Base-by-base conservation (phyloP, 2,113 vertebrate genomes). In the Dasyornis broadbenti region DNA sequence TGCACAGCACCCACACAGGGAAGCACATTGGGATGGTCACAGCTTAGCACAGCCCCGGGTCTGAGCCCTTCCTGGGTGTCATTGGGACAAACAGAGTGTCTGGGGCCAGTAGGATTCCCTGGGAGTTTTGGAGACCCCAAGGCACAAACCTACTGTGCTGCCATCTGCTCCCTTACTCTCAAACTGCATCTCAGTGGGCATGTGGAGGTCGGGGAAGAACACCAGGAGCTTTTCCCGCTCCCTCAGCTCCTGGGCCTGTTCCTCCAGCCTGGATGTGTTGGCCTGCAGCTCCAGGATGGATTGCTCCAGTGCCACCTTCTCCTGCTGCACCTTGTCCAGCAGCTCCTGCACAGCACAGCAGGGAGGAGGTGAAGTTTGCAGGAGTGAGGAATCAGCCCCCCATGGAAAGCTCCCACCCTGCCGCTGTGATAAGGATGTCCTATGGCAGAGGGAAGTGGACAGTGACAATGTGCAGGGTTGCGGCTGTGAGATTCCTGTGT, bases 141-240 rank as follows among this genome's bases (percentile, higher is more conserved):
- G 31, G 20, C 16, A 33, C 80, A 44, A 91, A n/a, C 21, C 42
- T 14, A 2, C 26, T 16, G 31, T 3, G 3, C 45, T 78, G 33
- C 57, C 31, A 45, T 30, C 59, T 13, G 4, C 4, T 76, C 10
- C 42, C 98, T 95, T 98, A 99, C 99, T 98, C 96, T 99, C 98
- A 87, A 98, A 96, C 89, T 92, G 97, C 5, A 40, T 44, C 79
- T 97, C 94, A 1, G 59, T 2, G 7, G 98, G 95, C 33, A 85
- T 33, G 37, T 97, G 98, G 68, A 99, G 98, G 66, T 99, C 99
- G 0, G 99, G 99, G 90, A 99, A 99, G 72, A 98, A 97, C 94
- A 99, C 99, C 92, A 99, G 89, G 78, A 99, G 96, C 83, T 94
- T 98, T 86, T 99, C 98, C 68, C 97, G 98, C 90, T 99, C 97